Base-by-base conservation (phyloP, 2,888 invertebrate genomes). In the Petrophora chlorosata region DNA sequence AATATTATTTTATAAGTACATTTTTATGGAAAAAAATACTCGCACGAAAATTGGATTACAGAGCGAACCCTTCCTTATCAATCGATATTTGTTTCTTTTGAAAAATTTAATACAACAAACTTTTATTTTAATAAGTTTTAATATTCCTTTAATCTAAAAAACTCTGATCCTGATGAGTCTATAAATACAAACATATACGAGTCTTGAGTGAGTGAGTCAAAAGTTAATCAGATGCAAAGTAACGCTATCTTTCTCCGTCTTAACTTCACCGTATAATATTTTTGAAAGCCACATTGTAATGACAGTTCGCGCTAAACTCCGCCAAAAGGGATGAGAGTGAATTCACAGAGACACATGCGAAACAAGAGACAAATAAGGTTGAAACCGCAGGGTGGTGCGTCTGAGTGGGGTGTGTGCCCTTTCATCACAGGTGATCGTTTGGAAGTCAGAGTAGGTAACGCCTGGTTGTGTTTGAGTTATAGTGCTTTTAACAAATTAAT, bases 321-420 rank as follows among this genome's bases (percentile, higher is more conserved):
- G 32, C 39, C 41, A 33, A 56, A 55, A 53, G 51, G 54, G 55
- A 56, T 41, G 36, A 35, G 55, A 47, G 56, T 56, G 53, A 58
- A 58, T 59, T 59, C 49, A 52, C 33, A 58, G 60, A 58, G 64
- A 63, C 57, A 54, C 55, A 40, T 44, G 56, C 53, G 62, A 59
- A 61, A 60, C 59, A 50, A 40, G 53, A 57, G 62, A 56, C 61
- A 63, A 64, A 69, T 56, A 61, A 60, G 67, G 62, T 58, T 57
- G 47, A 55, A 60, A 65, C 67, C 67, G 60, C 67, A 65, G 56
- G 57, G 57, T 53, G 61, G 56, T 49, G 52, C 52, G 35, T 7
- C 32, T 34, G 32, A 49, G 51, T 47, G 53, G 12, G 47, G 48
- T n/a, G 36, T 12, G 22, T 32, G 53, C 58, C 56, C 48, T 61